Percentiles rank a stretch among this genome's conserved stretches.
These are phyloP conservation scores for Gymnopithys bicolor DNA, from an alignment of 2,797 vertebrate species.

Conservation along the genomic window DNA sequence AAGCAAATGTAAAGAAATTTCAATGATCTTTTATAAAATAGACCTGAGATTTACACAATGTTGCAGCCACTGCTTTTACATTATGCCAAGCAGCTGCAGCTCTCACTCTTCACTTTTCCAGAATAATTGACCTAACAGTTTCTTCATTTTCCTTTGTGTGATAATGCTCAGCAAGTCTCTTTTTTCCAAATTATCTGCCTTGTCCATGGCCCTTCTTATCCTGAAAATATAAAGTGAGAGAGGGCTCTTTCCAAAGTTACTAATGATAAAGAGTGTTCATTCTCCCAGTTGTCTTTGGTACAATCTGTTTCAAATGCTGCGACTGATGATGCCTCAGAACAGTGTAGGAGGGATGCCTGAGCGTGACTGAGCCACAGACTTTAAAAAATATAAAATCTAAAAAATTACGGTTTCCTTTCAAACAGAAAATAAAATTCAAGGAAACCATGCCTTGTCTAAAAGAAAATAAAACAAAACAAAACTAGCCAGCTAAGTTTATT, in stretches of 20 bases:
- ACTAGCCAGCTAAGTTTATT: not conserved
- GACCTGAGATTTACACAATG: not conserved
- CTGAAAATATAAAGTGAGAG: not conserved
- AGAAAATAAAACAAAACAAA: not conserved
- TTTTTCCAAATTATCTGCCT: not conserved
- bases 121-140: not conserved
- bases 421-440: not conserved
- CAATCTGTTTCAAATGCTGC: slow-evolving; percentile 66
- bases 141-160: not conserved
- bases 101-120: not conserved
- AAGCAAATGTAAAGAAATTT: not conserved
- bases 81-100: not conserved
- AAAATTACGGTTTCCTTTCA: not conserved
- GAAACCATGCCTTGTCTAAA: not conserved
- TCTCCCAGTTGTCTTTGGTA: slow-evolving; percentile 38
- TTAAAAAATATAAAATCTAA: not conserved
- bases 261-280: slow-evolving; percentile 24
- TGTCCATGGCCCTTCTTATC: not conserved
- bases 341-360: slow-evolving; percentile 70
- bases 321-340: slow-evolving; percentile 61
- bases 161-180: not conserved
- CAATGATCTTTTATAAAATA: not conserved
- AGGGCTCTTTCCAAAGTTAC: slow-evolving; percentile 12
- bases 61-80: not conserved
- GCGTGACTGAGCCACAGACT: slow-evolving; percentile 39